Percentiles rank a stretch among this genome's conserved stretches.
phyloP scores from a whole-genome alignment of 2,888 invertebrate genomes.

The Stenolophus ochropezus region DNA sequence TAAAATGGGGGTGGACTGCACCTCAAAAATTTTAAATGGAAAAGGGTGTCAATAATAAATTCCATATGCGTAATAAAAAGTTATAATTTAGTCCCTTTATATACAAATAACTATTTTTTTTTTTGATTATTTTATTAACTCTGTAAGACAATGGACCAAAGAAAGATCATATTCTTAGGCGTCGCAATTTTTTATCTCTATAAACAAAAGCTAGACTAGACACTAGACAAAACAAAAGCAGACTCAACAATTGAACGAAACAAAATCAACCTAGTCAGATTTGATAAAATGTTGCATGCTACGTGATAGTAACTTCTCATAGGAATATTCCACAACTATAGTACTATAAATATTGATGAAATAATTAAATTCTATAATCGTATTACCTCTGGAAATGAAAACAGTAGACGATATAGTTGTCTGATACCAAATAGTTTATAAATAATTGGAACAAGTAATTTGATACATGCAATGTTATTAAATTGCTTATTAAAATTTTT shows the following conservation, averaged over 20 bases:
- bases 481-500: too few species aligned
- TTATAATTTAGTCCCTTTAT: too few species aligned
- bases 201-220: background rate
- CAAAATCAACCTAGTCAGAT: background rate
- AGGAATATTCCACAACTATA: conserved; percentile 19
- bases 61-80: too few species aligned
- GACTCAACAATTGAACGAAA: background rate
- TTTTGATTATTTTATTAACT: too few species aligned
- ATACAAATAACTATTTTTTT: too few species aligned
- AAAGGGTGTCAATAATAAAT: too few species aligned
- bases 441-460: too few species aligned
- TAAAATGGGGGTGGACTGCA: too few species aligned
- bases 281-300: conserved; percentile 20
- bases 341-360: conserved; percentile 25
- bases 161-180: background rate
- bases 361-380: conserved; percentile 17
- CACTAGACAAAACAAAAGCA: background rate
- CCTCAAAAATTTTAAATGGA: too few species aligned
- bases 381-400: conserved; percentile 17
- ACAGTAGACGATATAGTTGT: background rate
- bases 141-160: too few species aligned
- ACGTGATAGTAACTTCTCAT: background rate
- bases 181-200: background rate
- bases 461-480: too few species aligned
- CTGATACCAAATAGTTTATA: background rate